Conservation (phyloP, 2,888 invertebrate genomes). For the Calameuta pallipes region DNA sequence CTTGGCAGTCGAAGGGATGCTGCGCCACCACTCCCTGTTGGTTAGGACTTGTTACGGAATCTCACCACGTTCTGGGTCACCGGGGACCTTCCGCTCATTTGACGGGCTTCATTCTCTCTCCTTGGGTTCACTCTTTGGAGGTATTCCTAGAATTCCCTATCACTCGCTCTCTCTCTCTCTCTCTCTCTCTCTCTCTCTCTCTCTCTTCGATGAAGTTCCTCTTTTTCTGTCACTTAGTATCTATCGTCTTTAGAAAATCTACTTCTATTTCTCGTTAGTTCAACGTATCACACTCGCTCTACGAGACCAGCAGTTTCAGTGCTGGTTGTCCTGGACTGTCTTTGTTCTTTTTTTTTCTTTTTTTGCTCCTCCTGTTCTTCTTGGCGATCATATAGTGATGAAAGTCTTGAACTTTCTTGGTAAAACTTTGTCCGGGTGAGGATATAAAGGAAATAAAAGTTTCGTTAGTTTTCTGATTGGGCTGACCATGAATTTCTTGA, state of each 20-base stretch:
- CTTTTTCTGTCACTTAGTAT: constrained; percentile 2
- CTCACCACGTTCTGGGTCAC: background rate
- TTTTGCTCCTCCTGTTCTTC: background rate
- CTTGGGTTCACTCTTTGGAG: background rate
- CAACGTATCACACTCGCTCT: background rate
- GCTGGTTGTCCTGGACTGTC: background rate
- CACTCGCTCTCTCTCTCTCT: constrained; percentile 4
- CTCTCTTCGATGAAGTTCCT: background rate
- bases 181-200: background rate
- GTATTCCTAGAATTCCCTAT: constrained; percentile 4
- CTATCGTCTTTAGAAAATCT: constrained; percentile 4
- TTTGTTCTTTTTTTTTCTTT: background rate
- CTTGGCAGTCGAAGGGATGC: constrained; percentile 24
- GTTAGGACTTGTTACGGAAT: constrained; percentile 2
- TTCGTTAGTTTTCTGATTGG: background rate
- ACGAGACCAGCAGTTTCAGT: background rate
- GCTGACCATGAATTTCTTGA: background rate
- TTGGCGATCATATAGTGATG: background rate
- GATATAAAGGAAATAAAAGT: background rate
- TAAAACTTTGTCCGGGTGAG: background rate
- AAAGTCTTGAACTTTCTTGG: background rate
- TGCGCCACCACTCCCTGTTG: constrained; percentile 3
- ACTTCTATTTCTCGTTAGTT: constrained; percentile 4
- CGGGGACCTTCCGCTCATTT: background rate
- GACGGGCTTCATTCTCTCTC: background rate